Conservation (phyloP, 2,888 invertebrate species). For the Adelognathus sp. region DNA sequence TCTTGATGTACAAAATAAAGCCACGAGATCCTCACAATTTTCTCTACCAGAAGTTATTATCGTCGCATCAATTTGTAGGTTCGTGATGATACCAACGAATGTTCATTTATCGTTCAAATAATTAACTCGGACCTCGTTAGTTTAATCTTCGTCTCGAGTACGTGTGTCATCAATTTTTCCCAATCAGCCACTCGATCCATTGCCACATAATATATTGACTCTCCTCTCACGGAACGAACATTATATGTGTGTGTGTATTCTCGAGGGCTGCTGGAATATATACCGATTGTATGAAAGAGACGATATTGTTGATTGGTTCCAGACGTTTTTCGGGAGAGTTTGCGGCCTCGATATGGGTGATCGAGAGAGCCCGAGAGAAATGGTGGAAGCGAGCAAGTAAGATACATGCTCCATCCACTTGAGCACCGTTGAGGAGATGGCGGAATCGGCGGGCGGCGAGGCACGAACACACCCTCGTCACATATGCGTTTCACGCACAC, state of each 20-base stretch:
- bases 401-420: slow-evolving; percentile 37
- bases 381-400: slow-evolving; percentile 42
- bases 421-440: slow-evolving; percentile 8
- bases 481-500: slow-evolving; percentile 33
- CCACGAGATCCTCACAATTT: too few relatives aligned
- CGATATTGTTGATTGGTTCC: slow-evolving; percentile 60
- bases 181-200: slow-evolving; percentile 46
- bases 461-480: slow-evolving; percentile 26
- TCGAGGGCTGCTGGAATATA: neutral
- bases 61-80: slow-evolving; percentile 12
- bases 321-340: slow-evolving; percentile 56
- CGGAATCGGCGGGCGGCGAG: neutral
- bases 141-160: slow-evolving; percentile 20
- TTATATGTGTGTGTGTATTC: neutral
- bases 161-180: slow-evolving; percentile 35
- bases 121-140: slow-evolving; percentile 10
- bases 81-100: neutral
- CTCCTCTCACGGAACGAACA: neutral
- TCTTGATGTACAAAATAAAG: too few relatives aligned
- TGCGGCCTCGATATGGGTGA: slow-evolving; percentile 52
- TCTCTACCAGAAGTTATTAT: too few relatives aligned
- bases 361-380: slow-evolving; percentile 47
- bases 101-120: slow-evolving; percentile 3
- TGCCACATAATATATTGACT: slow-evolving; percentile 12
- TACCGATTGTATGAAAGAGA: slow-evolving; percentile 5